Evolutionary conservation across 1,140 invertebrate genomes (phyloP).

Genomic region (Plutomurus gul): DNA sequence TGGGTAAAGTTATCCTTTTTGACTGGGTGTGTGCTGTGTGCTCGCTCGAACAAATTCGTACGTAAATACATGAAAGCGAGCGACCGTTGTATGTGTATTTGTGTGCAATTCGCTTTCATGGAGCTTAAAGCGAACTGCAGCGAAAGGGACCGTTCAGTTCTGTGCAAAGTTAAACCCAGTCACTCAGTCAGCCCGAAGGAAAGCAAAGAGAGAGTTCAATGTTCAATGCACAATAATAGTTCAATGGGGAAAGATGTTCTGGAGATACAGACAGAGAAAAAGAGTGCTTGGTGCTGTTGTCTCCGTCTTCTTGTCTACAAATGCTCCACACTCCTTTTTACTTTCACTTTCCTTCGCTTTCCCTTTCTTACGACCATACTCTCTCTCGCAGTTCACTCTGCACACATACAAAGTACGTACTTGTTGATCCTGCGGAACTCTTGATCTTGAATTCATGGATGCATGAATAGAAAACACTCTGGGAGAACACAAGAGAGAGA

Average conservation of each 20-base stretch:
- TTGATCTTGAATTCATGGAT: conserved; percentile 36
- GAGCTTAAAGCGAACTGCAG: not conserved
- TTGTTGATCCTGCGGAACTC: conserved; percentile 33
- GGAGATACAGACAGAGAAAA: not conserved
- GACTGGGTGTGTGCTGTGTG: too few species aligned
- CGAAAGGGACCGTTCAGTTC: not conserved
- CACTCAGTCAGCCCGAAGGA: not conserved
- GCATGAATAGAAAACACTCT: conserved; percentile 30
- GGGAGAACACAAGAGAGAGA: not conserved
- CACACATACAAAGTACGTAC: not conserved
- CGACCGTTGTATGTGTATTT: too few species aligned
- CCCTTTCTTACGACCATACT: not conserved
- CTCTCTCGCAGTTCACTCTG: not conserved
- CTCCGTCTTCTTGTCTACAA: too few species aligned
- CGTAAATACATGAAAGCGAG: too few species aligned
- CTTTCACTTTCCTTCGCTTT: conserved; percentile 9
- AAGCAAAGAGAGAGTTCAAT: not conserved
- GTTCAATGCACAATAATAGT: too few species aligned
- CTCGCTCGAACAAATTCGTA: too few species aligned
- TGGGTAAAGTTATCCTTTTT: too few species aligned
- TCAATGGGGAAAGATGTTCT: not conserved
- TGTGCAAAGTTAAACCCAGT: not conserved
- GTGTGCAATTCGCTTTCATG: not conserved
- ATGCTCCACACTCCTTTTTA: too few species aligned
- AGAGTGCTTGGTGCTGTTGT: not conserved